phyloP scores from a whole-genome alignment of 2,113 vertebrate species.

The Corythornis madagascariensis region DNA sequence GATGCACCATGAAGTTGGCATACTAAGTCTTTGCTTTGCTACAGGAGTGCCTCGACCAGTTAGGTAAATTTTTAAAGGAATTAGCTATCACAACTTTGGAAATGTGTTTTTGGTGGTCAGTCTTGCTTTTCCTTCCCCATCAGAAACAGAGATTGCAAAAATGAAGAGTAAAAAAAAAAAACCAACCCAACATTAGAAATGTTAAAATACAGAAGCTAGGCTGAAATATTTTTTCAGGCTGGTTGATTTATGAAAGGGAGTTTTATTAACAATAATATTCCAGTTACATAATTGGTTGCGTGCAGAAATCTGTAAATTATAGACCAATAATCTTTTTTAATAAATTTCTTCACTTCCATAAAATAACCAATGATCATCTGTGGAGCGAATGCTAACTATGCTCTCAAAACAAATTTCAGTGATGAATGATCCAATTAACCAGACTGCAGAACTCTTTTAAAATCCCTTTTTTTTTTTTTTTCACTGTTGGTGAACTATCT shows the following conservation, averaged over 20 bases:
- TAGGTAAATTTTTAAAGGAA: constrained; percentile 4
- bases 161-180: not conserved
- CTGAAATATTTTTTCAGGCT: constrained; percentile 3
- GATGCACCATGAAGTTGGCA: not conserved
- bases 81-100: not conserved
- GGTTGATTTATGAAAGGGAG: not conserved
- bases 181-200: not conserved
- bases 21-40: not conserved
- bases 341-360: not conserved
- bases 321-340: not conserved
- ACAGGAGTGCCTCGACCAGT: not conserved
- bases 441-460: not conserved
- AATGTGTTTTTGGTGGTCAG: not conserved
- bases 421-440: constrained; percentile 1
- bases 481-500: not conserved
- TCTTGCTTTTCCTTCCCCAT: not conserved
- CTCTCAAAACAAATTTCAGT: not conserved
- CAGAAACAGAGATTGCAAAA: not conserved
- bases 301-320: not conserved
- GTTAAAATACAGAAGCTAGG: not conserved
- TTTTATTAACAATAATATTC: not conserved
- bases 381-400: not conserved
- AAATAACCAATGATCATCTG: not conserved
- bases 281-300: not conserved
- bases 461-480: not conserved